Evolutionary conservation across 2,797 vertebrate genomes (phyloP).

Genomic region (Poecile montanus): DNA sequence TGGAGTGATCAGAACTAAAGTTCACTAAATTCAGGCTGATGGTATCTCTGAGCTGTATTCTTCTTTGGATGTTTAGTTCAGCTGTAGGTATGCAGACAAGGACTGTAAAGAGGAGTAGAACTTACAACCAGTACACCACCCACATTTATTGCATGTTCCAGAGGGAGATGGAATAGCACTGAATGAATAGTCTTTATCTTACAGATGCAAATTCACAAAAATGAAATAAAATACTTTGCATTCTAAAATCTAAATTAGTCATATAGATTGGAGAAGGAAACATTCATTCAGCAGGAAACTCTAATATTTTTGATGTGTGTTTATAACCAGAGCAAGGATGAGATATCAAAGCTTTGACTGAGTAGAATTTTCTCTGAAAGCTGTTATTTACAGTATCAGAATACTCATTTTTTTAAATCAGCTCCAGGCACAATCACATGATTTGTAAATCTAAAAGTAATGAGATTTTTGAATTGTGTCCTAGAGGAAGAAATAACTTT

Average conservation of each 20-base stretch:
- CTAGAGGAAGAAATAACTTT: background rate
- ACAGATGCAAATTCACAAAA: background rate
- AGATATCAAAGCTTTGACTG: background rate
- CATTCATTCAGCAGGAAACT: background rate
- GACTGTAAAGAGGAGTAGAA: background rate
- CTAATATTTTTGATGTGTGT: background rate
- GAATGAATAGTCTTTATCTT: background rate
- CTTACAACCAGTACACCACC: background rate
- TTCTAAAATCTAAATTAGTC: background rate
- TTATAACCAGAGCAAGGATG: background rate
- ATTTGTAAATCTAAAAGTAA: background rate
- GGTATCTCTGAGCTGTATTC: background rate
- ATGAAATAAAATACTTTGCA: background rate
- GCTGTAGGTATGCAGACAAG: background rate
- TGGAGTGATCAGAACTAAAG: background rate
- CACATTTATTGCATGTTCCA: background rate
- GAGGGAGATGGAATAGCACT: background rate
- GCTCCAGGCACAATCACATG: background rate
- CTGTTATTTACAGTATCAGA: background rate
- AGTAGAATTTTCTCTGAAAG: background rate
- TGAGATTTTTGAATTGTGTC: background rate
- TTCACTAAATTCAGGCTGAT: background rate
- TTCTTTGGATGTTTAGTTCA: background rate
- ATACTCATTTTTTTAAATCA: background rate
- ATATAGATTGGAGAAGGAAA: background rate